Evolutionary conservation across 2,797 vertebrate species (phyloP).

Genomic region (Sitta carolinensis): DNA sequence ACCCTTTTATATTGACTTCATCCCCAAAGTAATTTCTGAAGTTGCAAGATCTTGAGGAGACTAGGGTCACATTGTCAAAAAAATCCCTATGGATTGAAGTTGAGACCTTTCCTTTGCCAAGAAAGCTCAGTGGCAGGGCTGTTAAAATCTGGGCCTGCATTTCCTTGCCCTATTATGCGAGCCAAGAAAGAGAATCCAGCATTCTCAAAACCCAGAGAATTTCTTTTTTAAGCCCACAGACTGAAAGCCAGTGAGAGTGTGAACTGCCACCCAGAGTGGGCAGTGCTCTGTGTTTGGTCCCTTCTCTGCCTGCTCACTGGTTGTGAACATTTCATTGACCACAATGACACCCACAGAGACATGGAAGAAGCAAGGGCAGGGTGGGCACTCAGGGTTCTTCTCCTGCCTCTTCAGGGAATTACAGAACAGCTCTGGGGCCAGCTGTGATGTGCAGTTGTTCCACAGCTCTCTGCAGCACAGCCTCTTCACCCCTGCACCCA

Average conservation of each 20-base stretch:
- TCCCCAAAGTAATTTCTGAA: background rate
- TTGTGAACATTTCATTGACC: background rate
- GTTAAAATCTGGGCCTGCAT: background rate
- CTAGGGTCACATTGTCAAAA: background rate
- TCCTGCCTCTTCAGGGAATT: background rate
- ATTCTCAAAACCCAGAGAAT: background rate
- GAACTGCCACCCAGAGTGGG: background rate
- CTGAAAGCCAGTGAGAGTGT: background rate
- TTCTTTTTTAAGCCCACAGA: background rate
- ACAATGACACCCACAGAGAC: background rate
- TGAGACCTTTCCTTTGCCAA: background rate
- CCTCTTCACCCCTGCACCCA: background rate
- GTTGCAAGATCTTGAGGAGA: background rate
- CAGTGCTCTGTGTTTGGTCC: background rate
- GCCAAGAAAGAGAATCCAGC: background rate
- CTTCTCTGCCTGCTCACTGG: background rate
- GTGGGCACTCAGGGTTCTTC: background rate
- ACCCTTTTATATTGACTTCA: background rate
- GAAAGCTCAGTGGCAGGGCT: background rate
- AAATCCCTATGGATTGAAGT: background rate
- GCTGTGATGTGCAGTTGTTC: background rate
- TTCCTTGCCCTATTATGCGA: background rate
- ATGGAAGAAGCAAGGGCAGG: background rate
- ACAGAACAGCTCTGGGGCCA: background rate
- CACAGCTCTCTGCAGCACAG: background rate